These are phyloP conservation scores for Thecophora atra DNA, from an alignment of 2,888 invertebrate genomes.

Conservation along the genomic window DNA sequence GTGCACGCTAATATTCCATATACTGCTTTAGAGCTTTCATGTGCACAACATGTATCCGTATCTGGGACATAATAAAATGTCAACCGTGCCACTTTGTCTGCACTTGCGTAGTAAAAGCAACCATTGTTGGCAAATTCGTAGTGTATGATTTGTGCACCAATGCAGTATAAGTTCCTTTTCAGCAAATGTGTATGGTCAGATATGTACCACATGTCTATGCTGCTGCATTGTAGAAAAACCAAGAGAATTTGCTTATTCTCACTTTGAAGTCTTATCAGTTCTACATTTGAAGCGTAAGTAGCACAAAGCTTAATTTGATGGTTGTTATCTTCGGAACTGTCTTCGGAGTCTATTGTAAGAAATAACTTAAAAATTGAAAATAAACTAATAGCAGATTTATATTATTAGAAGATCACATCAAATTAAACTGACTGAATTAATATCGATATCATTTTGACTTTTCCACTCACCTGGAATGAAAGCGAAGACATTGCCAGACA, in stretches of 20 bases:
- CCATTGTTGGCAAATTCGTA: conserved; percentile 51
- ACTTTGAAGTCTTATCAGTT: conserved; percentile 51
- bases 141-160: conserved; percentile 53
- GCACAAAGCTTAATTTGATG: conserved; percentile 48
- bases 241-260: conserved; percentile 50
- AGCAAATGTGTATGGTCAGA: conserved; percentile 50
- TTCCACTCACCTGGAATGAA: conserved; percentile 45
- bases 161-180: conserved; percentile 52
- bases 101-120: conserved; percentile 58
- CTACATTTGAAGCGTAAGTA: conserved; percentile 52
- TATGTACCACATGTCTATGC: conserved; percentile 60
- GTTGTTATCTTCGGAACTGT: conserved; percentile 13
- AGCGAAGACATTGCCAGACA: conserved; percentile 57
- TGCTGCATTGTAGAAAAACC: conserved; percentile 57
- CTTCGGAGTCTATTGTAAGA: background rate
- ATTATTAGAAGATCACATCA: background rate
- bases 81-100: conserved; percentile 53
- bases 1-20: conserved; percentile 60
- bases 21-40: conserved; percentile 51
- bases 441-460: background rate
- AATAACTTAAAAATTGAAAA: too few relatives aligned
- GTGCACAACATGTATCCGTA: conserved; percentile 50
- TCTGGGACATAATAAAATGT: conserved; percentile 50
- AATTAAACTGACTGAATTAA: background rate
- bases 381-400: background rate